Percentiles rank a stretch among this genome's conserved stretches.
Conservation (phyloP, 92 coral and sea anemone species). For the Zoanthus gigantus region DNA sequence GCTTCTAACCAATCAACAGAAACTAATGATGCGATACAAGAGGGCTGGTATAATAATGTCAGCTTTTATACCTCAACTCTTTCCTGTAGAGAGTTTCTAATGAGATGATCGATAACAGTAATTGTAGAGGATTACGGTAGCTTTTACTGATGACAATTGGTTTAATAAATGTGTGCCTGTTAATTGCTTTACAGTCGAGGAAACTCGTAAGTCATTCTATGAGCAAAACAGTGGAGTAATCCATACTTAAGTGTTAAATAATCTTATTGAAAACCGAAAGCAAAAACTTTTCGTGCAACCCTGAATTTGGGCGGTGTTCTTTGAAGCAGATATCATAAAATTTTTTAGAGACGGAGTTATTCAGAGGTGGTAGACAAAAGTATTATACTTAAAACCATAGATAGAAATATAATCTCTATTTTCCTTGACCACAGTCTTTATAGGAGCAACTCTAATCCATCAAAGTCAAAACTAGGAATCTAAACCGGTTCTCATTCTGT, state of each 20-base stretch:
- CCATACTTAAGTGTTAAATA: neutral
- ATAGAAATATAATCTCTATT: slow-evolving; percentile 40
- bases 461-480: slow-evolving; percentile 54
- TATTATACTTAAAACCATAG: slow-evolving; percentile 34
- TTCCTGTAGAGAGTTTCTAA: slow-evolving; percentile 45
- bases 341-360: slow-evolving; percentile 37
- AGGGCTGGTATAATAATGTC: slow-evolving; percentile 22
- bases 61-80: slow-evolving; percentile 34
- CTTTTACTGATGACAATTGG: slow-evolving; percentile 53
- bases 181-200: slow-evolving; percentile 37
- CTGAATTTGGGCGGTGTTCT: slow-evolving; percentile 37
- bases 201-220: slow-evolving; percentile 31
- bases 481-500: slow-evolving; percentile 46
- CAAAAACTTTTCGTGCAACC: slow-evolving; percentile 32
- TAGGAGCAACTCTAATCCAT: slow-evolving; percentile 47
- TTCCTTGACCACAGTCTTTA: slow-evolving; percentile 47
- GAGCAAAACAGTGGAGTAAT: neutral
- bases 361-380: slow-evolving; percentile 47
- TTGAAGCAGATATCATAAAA: slow-evolving; percentile 44
- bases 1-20: slow-evolving; percentile 32
- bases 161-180: slow-evolving; percentile 53
- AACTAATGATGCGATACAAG: slow-evolving; percentile 22
- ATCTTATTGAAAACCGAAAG: slow-evolving; percentile 11
- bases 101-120: slow-evolving; percentile 57
- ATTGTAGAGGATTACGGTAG: slow-evolving; percentile 48